Base-by-base conservation (phyloP, 2,797 vertebrate species). In the Poecile montanus region DNA sequence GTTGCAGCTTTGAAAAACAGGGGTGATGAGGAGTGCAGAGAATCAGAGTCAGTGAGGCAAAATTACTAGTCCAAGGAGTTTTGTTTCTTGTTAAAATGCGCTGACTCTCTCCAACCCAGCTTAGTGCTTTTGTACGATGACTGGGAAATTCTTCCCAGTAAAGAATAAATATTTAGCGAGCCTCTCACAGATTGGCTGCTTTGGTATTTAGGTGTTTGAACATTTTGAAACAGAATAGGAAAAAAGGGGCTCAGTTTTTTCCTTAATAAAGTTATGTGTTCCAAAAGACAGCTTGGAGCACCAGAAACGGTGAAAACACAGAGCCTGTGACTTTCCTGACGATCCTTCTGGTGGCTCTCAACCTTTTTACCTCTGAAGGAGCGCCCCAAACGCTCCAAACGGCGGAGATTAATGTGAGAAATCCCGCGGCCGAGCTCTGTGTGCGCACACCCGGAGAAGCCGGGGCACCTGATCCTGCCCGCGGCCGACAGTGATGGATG, bases 401-500 rank as follows among this genome's bases (percentile, higher is more conserved):
- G 3, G 12, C 1, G 0, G 67, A 89, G 80, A 91, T 95, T 87
- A 87, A 95, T 45, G 78, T 92, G 91, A 89, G 92, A 89, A 94
- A 73, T 70, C n/a, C 58, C 25, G 23, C n/a, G 38, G 61, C 54
- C 2, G 32, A 40, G 34, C 73, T 93, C 34, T 14, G 53, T 30
- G 67, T 10, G 65, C 2, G 3, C 66, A 6, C 44, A 32, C 56
- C 44, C 7, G 0, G 56, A 70, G 73, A 16, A 87, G 56, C 78
- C 6, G 29, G 81, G 91, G 80, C 93, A 96, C 92, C 93, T 94
- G 90, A 80, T 95, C n/a, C 78, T 85, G 83, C 89, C 81, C 2
- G 22, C 26, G 17, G 42, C 47, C 12, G 88, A 70, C 67, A 16
- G 7, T 95, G 94, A 95, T 87, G 91, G 95, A 95, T 92, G 91